Base-by-base conservation (phyloP, 2,113 vertebrate genomes). In the Dromiciops gliroides region DNA sequence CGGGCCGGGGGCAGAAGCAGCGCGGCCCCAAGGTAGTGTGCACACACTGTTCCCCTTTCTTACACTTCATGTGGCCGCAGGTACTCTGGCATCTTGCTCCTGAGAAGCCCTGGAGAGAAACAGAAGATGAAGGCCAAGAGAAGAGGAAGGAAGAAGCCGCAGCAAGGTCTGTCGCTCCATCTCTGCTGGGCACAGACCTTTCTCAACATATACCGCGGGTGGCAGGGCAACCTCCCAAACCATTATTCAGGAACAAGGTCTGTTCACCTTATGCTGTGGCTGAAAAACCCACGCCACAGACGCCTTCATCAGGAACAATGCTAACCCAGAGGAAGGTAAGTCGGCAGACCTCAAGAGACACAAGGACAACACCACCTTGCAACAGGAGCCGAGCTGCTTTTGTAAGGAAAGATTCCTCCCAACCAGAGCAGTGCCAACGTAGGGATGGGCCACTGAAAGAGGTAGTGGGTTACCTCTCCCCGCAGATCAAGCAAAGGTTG, bases 31-130 rank as follows among this genome's bases (percentile, higher is more conserved):
- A 97, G 0, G 96, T 89, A 0, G 98, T 96, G 96, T 98, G 98
- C 93, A 99, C 98, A 93, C 99, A 99, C 24, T 92, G 97, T 51
- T 99, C 99, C 0, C 99, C 99, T 16, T 99, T 99, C 97, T 98
- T 98, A 96, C 99, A 99, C 56, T 96, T 99, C 56, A 99, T 98
- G 89, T 98, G 98, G 8, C 98, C 98, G 24, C 98, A 98, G 96
- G 99, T 99, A 95, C 97, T 99, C 97, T 99, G 98, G 92, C 99
- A 99, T 97, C 98, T 99, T 37, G 98, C 98, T 90, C 99, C 99
- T 2, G 99, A 98, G 95, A 98, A 99, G 51, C 99, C 99, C 99
- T 0, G 0, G 37, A 19, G 75, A 50, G 12, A 1, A 47, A 24
- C 89, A 89, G 28, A 75, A n/a, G 53, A 67, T 75, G 92, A 2